Evolutionary conservation across 2,888 invertebrate genomes (phyloP), one percentile per base, ranked within the genome.

Genomic region (Pseudococcus jackbeardsleyi): DNA sequence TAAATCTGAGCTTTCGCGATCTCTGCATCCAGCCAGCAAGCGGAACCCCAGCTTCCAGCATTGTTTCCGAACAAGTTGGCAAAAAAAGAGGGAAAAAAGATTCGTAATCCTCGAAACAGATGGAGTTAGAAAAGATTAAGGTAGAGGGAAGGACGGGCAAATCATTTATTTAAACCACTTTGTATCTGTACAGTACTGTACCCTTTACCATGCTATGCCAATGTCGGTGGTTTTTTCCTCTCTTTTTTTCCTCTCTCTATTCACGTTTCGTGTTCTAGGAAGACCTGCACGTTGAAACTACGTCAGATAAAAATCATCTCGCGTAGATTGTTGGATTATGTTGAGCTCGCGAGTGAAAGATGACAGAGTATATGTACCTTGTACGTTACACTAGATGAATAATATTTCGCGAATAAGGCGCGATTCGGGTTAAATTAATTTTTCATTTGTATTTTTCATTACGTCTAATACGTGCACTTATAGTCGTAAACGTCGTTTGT

Each of bases 91-190:
- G 33, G 26, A 11, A 72, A 72, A n/a, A 22, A 64, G 64, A 64
- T 64, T 33, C 72, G 33, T 72, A 72, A 72, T 72, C 72, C 72
- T 33, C 15, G 17, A 33, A 33, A 72, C 33, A 72, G 72, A 26
- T 33, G 33, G 72, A 72, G 72, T 26, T 22, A 64, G 64, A 22
- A 12, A 64, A 64, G 64, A 64, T 64, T 64, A 64, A 64, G 15
- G 72, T 26, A 5, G 33, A 11, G 9, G 64, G 64, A 15, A 33
- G 72, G 33, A 1, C 15, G 9, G 72, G 7, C 17, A 72, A 72
- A 72, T 72, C 72, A 72, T 72, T 72, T 72, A 72, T 72, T 72
- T 72, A 72, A 72, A 72, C 72, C 72, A 72, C 72, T 72, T 33
- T 26, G 33, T 72, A 72, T 72, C 72, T 72, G 33, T 72, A 72